Base-by-base conservation (phyloP, 2,888 invertebrate genomes). In the Hemithea aestivaria region DNA sequence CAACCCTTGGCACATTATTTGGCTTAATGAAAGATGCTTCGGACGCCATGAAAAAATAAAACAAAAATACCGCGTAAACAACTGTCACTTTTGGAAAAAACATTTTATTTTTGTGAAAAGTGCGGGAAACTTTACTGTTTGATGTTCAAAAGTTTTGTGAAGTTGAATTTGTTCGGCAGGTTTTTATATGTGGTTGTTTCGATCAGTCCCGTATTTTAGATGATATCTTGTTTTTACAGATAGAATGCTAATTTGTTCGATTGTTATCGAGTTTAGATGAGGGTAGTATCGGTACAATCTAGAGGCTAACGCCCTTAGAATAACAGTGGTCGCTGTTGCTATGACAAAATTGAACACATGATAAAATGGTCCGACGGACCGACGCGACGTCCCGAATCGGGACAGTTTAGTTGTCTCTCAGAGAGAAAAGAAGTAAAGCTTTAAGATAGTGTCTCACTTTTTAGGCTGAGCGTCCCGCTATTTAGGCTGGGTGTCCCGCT, bases 1-100 rank as follows among this genome's bases (percentile, higher is more conserved):
- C 85, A 35, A 85, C 76, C 31, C 85, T 67, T 2, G 85, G 85
- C 6, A 87, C 73, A 58, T 77, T 87, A 52, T 85, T 85, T 1
- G 81, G 75, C 46, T 84, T 87, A 48, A 87, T 80, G 52, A 87
- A 84, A 2, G 85, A 77, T 40, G 73, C 67, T 27, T 79, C 63
- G 5, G 62, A 61, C 35, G 56, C 65, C 33, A 69, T 46, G 21
- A 77, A 57, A 43, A 71, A 59, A 48, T 65, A 67, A 30, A 79
- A 51, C 11, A 84, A 74, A 48, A 71, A 73, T 40, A 66, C 59
- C 42, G 63, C 56, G n/a, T 78, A 53, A 0, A 62, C 58, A 8
- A 55, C 50, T 29, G 63, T 57, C 36, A 73, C 50, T 53, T 77
- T 81, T 4, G 58, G 53, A 34, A 58, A 33, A 61, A 66, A 62